phyloP scores from a whole-genome alignment of 2,113 vertebrate genomes.

The Plecotus auritus region DNA sequence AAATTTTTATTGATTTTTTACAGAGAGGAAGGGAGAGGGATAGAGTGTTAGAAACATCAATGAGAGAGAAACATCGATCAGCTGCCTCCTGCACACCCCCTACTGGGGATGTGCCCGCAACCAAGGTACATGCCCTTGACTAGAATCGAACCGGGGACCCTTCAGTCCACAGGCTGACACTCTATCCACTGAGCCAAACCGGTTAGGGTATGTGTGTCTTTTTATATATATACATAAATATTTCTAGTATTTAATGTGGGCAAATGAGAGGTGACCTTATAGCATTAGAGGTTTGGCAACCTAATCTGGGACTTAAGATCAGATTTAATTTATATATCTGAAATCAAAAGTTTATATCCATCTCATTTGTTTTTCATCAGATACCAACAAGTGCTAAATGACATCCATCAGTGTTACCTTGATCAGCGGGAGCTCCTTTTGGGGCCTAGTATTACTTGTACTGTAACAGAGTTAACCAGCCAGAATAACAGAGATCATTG shows the following conservation, averaged over 20 bases:
- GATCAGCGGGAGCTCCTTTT: constrained; percentile 94
- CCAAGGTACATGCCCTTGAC: too few species aligned
- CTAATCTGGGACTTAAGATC: background rate
- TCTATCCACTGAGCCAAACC: too few species aligned
- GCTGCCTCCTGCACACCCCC: too few species aligned
- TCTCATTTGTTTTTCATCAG: constrained; percentile 74
- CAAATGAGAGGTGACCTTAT: background rate
- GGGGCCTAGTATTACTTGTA: constrained; percentile 92
- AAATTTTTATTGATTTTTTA: too few species aligned
- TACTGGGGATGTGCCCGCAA: too few species aligned
- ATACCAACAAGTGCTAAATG: constrained; percentile 92
- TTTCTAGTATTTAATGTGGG: constrained; percentile 10
- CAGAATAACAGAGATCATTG: constrained; percentile 98
- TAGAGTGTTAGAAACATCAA: too few species aligned
- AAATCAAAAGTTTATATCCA: background rate
- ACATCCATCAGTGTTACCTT: constrained; percentile 96
- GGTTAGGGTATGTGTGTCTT: too few species aligned
- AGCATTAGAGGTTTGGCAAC: background rate
- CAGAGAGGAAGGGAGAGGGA: too few species aligned
- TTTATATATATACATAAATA: background rate
- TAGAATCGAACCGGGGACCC: too few species aligned
- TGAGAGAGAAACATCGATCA: too few species aligned
- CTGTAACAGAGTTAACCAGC: constrained; percentile 94
- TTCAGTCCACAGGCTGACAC: too few species aligned
- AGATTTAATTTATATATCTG: background rate